Evolutionary conservation across 2,888 invertebrate genomes (phyloP).

Genomic region (Drosophila borborema): DNA sequence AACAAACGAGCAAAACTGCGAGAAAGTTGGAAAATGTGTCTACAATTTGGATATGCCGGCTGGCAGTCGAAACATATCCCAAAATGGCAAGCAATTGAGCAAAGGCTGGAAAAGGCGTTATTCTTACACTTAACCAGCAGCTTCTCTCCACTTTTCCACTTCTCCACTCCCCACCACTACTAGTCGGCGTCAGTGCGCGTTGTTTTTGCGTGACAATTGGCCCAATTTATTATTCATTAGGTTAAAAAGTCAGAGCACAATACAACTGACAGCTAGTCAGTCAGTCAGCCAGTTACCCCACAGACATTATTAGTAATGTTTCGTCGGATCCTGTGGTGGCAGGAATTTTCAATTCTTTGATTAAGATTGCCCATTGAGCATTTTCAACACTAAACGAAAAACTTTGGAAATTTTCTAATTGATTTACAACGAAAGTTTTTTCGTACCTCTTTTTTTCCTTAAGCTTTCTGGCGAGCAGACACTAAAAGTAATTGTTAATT

Average conservation of each 20-base stretch:
- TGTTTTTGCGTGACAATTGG: conserved; percentile 83
- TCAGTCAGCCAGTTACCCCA: conserved; percentile 49
- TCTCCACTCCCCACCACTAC: conserved; percentile 3
- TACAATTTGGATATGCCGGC: conserved; percentile 70
- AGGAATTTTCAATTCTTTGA: conserved; percentile 15
- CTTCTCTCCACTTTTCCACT: background rate
- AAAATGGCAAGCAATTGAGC: conserved; percentile 31
- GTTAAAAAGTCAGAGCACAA: conserved; percentile 81
- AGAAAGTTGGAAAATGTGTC: conserved; percentile 66
- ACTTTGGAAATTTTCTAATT: conserved; percentile 69
- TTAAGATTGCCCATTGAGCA: conserved; percentile 6
- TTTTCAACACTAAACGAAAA: conserved; percentile 48
- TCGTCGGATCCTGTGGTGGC: conserved; percentile 16
- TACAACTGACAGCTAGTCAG: conserved; percentile 78
- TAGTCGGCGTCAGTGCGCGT: conserved; percentile 36
- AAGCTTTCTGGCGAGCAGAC: conserved; percentile 31
- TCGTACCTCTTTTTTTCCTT: conserved; percentile 3
- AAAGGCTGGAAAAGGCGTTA: conserved; percentile 17
- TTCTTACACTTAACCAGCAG: conserved; percentile 34
- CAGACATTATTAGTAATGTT: conserved; percentile 64
- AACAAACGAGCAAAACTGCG: background rate
- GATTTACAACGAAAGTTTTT: conserved; percentile 47
- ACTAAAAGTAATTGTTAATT: conserved; percentile 29
- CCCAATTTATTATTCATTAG: conserved; percentile 83
- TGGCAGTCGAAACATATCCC: conserved; percentile 34